Percentiles rank a stretch among this genome's conserved stretches.
Conservation (phyloP, 2,113 vertebrate genomes). For the Amphiprion percula region DNA sequence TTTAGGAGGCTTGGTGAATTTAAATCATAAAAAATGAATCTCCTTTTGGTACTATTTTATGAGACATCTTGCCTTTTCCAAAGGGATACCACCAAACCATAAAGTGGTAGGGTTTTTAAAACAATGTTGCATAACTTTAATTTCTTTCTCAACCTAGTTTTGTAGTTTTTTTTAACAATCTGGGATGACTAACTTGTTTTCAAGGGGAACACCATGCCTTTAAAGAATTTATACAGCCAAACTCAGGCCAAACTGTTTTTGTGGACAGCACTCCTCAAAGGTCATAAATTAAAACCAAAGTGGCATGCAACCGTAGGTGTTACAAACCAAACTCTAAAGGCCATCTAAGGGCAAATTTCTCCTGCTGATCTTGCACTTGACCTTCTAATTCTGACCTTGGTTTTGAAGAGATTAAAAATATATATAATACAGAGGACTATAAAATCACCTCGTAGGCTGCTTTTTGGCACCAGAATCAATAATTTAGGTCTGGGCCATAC, state of each 20-base stretch:
- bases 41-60: constrained; percentile 72
- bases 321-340: background rate
- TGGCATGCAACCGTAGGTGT: constrained; percentile 21
- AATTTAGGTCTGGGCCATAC: background rate
- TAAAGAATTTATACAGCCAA: constrained; percentile 49
- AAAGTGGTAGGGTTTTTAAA: constrained; percentile 73
- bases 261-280: constrained; percentile 43
- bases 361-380: constrained; percentile 11
- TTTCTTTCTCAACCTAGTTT: constrained; percentile 61
- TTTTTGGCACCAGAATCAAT: background rate
- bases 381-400: background rate
- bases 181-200: constrained; percentile 61
- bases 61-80: constrained; percentile 75
- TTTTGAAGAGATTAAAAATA: background rate
- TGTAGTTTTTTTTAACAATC: constrained; percentile 20
- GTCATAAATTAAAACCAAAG: constrained; percentile 42
- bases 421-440: background rate
- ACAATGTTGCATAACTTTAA: constrained; percentile 79
- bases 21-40: constrained; percentile 73
- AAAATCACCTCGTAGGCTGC: background rate
- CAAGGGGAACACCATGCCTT: constrained; percentile 53
- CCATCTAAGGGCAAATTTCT: constrained; percentile 17
- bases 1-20: constrained; percentile 69
- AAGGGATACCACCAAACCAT: constrained; percentile 81
- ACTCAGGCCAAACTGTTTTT: constrained; percentile 33